Base-by-base conservation (phyloP, 2,113 vertebrate genomes). In the Sinosuthora webbiana region DNA sequence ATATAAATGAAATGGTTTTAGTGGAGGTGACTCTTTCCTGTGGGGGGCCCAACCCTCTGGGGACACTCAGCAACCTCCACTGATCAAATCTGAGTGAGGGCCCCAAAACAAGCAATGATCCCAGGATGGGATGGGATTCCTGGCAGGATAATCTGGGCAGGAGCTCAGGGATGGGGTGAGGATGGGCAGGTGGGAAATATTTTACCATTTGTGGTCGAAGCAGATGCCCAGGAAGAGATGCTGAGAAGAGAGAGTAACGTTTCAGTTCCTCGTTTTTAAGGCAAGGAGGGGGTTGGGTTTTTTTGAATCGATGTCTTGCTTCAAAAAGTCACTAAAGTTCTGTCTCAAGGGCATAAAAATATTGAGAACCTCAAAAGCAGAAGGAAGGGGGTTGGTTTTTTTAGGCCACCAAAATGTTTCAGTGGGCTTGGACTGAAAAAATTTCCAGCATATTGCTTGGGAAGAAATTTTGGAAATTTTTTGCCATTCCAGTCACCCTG, bases 301-400 rank as follows among this genome's bases (percentile, higher is more conserved):
- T 91, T 92, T 45, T 67, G 19, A 89, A 71, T 28, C 65, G 33
- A 67, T 2, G 0, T 71, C 49, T 89, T 59, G 60, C 92, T 93
- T 91, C 74, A 22, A 59, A 50, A 91, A 93, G 90, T 33, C 65
- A 20, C 65, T 41, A 0, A 71, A 63, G 74, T 84, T 94, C 87
- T 89, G 56, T 50, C 88, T 89, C 81, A 59, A 86, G 89, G 67
- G 53, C 69, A 71, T 33, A n/a, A 30, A 90, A 83, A 18, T 12
- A 42, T 23, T 63, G 59, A 91, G 87, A 95, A 92, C 95, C 94
- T 95, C 82, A 96, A 97, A 96, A 97, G 92, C 94, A 92, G 92
- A 94, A 96, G 83, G 83, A 83, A 95, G 27, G 55, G 18, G 53
- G 41, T 41, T 71, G 70, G 17, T 4, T 65, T 88, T 92, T 92